These are phyloP conservation scores for Sarcophaga caerulescens DNA, from an alignment of 2,888 invertebrate species.

Conservation along the genomic window DNA sequence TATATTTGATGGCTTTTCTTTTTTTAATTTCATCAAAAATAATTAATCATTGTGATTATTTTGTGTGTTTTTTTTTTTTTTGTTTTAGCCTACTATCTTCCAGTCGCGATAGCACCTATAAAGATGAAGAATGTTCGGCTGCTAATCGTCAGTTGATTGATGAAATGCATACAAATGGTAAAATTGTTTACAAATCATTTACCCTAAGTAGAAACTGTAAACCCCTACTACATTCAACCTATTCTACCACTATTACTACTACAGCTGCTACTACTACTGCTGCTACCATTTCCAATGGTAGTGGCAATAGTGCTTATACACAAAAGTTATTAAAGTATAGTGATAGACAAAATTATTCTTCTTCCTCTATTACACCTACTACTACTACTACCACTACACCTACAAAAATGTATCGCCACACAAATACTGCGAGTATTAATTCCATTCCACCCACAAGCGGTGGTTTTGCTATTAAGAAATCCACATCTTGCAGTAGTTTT, in stretches of 20 bases:
- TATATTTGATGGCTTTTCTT: conserved; percentile 76
- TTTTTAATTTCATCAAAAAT: neutral
- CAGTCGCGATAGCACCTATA: conserved; percentile 81
- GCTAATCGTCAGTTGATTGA: conserved; percentile 78
- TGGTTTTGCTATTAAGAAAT: conserved; percentile 80
- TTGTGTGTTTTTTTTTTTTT: neutral
- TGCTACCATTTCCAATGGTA: conserved; percentile 41
- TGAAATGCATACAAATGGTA: conserved; percentile 81
- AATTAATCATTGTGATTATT: conserved; percentile 9
- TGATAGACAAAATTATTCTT: conserved; percentile 63
- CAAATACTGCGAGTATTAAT: conserved; percentile 72
- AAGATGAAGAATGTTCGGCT: conserved; percentile 78
- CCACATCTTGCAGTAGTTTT: conserved; percentile 82
- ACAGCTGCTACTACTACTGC: conserved; percentile 22
- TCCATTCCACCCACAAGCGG: conserved; percentile 68
- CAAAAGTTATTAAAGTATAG: conserved; percentile 58
- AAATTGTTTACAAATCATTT: conserved; percentile 68
- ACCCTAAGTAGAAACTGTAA: conserved; percentile 76
- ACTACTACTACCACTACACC: conserved; percentile 63
- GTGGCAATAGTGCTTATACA: conserved; percentile 56
- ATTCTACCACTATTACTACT: conserved; percentile 58
- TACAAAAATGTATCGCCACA: conserved; percentile 67
- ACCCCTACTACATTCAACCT: conserved; percentile 70
- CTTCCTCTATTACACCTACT: conserved; percentile 67
- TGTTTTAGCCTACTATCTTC: conserved; percentile 78